Evolutionary conservation across 2,113 vertebrate species (phyloP).

Genomic region (Alosa alosa): DNA sequence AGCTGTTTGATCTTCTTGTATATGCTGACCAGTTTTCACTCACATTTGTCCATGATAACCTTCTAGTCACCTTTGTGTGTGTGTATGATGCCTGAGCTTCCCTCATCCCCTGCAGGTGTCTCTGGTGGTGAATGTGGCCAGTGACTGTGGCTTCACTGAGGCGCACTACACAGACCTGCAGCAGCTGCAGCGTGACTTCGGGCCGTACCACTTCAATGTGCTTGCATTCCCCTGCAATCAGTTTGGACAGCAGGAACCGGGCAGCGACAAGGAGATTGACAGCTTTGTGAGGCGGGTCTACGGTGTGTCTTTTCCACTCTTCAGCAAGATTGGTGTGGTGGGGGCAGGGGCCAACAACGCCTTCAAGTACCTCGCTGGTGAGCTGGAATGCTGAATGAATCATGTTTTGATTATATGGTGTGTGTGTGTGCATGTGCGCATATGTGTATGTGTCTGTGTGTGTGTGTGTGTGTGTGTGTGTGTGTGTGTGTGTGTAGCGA

Average conservation of each 20-base stretch:
- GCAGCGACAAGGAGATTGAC: conserved; percentile 91
- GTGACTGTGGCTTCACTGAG: conserved; percentile 92
- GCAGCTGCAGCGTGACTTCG: conserved; percentile 88
- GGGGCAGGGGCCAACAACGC: conserved; percentile 86
- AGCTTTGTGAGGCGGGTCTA: conserved; percentile 85
- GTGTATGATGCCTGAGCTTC: not conserved
- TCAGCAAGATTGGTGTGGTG: conserved; percentile 87
- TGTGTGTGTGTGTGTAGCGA: not conserved
- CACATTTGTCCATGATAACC: not conserved
- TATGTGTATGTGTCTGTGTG: not conserved
- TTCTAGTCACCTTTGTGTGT: not conserved
- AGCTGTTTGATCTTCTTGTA: not conserved
- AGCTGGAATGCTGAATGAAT: conserved; percentile 45
- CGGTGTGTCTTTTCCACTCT: conserved; percentile 88
- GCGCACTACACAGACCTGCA: conserved; percentile 89
- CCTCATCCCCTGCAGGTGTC: conserved; percentile 75
- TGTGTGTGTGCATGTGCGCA: not conserved
- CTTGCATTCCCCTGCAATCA: conserved; percentile 97
- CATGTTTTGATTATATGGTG: not conserved
- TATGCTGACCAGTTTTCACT: not conserved
- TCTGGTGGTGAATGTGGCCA: conserved; percentile 93
- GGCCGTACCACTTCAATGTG: conserved; percentile 91
- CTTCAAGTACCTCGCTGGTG: conserved; percentile 86
- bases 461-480: not conserved
- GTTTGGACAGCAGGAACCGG: conserved; percentile 95